Evolutionary conservation across 1,140 invertebrate species (phyloP), one percentile per base, ranked within the genome.

Genomic region (Drosophila mojavensis): DNA sequence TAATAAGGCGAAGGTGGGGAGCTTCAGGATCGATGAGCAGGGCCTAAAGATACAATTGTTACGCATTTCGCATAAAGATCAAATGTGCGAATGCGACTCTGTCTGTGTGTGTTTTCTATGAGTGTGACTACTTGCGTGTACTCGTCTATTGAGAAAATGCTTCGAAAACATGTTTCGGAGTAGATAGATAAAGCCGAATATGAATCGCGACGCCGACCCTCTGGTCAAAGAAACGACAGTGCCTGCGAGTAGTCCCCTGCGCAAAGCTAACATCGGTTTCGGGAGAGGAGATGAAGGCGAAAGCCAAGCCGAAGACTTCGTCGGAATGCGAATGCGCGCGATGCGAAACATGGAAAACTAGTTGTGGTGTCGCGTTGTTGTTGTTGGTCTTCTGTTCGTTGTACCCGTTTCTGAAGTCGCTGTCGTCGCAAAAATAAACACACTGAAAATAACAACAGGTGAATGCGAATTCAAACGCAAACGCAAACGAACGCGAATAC

Each of bases 401-500:
- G 67, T 63, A 45, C 54, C 56, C 59, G 64, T 77, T 55, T 55
- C 53, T 28, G 53, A 4, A 30, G 30, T 55, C 53, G 51, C 54
- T 48, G 64, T 77, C 78, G 69, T 53, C 69, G 63, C 61, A 75
- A 81, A 88, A 79, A 79, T 67, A 76, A 88, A 58, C 68, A 75
- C 63, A 71, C 72, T 86, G 39, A 75, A 88, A 79, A 82, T 79
- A 88, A 77, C 83, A 86, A 82, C 83, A 86, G 83, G 83, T 86
- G 82, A 86, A 86, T 88, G 76, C 82, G 82, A 78, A 75, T 75
- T n/a, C 54, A 41, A 68, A 58, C 26, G 39, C 36, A 17, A 53
- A 53, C n/a, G 50, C 51, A 20, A 58, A 51, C 41, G 59, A 70
- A 69, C 15, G 28, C 71, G 75, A 86, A 81, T 88, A 68, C 65